A percentile compares a stretch with the other conserved stretches of the same genome.
Evolutionary conservation across 2,797 vertebrate genomes (phyloP).

Genomic region (Hippopotamyrus pictus): DNA sequence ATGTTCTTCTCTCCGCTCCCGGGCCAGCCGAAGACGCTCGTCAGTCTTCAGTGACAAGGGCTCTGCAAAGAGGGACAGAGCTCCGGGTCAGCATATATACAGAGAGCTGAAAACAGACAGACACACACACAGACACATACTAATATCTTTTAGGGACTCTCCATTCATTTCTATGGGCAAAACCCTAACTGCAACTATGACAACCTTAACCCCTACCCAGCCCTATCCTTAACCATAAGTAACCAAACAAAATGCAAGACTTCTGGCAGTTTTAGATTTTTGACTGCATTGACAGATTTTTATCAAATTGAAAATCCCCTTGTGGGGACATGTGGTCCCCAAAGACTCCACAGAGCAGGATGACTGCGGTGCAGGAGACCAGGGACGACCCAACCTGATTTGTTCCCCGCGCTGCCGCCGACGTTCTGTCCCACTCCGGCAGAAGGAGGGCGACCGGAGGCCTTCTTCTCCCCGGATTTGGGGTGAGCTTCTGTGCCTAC

Average conservation of each 20-base stretch:
- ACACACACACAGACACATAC: not conserved
- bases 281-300: not conserved
- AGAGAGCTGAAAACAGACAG: not conserved
- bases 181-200: not conserved
- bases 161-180: not conserved
- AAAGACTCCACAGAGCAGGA: not conserved
- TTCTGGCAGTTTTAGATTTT: not conserved
- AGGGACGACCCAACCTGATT: conserved; percentile 50
- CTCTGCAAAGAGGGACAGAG: conserved; percentile 43
- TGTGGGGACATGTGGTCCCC: not conserved
- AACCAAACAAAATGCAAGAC: not conserved
- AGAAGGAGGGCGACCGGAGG: conserved; percentile 33
- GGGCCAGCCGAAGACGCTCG: conserved; percentile 81
- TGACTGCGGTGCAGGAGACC: not conserved
- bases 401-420: conserved; percentile 42
- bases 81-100: not conserved
- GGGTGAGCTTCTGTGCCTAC: conserved; percentile 42
- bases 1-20: conserved; percentile 79
- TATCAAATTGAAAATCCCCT: not conserved
- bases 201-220: not conserved
- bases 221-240: not conserved
- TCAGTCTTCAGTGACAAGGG: conserved; percentile 76
- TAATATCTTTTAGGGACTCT: not conserved
- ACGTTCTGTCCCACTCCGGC: conserved; percentile 48
- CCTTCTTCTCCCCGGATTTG: conserved; percentile 63